Percentiles rank a stretch among this genome's conserved stretches.
These are phyloP conservation scores for Ceratosolen solmsi DNA, from an alignment of 1,140 invertebrate genomes.

Conservation along the genomic window DNA sequence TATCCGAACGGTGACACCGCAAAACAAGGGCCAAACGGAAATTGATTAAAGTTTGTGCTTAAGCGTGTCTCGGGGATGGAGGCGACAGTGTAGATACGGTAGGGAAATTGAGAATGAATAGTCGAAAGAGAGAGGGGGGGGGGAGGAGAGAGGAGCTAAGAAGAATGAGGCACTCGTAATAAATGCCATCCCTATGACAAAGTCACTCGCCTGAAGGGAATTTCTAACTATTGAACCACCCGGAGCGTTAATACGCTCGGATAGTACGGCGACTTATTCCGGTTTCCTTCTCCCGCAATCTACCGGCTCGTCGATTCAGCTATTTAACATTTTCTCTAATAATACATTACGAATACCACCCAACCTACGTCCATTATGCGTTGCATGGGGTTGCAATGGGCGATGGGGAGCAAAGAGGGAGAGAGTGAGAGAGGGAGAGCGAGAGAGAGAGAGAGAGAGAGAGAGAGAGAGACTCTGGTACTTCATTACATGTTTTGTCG, in stretches of 20 bases:
- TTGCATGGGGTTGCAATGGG: too few species aligned
- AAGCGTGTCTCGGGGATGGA: conserved; percentile 40
- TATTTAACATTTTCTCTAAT: conserved; percentile 39
- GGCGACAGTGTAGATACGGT: conserved; percentile 28
- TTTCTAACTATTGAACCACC: conserved; percentile 39
- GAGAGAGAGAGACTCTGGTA: too few species aligned
- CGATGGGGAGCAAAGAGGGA: too few species aligned
- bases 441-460: too few species aligned
- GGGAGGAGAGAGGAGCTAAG: background rate
- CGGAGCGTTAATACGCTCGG: background rate
- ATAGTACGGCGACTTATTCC: background rate
- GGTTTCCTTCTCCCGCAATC: conserved; percentile 1
- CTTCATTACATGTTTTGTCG: background rate
- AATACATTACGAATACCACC: conserved; percentile 18
- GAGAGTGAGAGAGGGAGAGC: too few species aligned
- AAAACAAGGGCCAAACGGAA: conserved; percentile 31
- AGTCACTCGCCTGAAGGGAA: conserved; percentile 51
- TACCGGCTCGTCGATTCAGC: conserved; percentile 24
- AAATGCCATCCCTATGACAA: conserved; percentile 54
- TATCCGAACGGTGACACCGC: background rate
- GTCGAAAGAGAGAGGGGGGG: background rate
- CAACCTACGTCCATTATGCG: background rate
- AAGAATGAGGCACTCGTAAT: conserved; percentile 37
- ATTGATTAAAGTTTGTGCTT: conserved; percentile 54
- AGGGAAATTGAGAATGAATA: background rate